These are phyloP conservation scores for Clavelina lepadiformis DNA, from an alignment of 23 tunicate species.

Conservation along the genomic window DNA sequence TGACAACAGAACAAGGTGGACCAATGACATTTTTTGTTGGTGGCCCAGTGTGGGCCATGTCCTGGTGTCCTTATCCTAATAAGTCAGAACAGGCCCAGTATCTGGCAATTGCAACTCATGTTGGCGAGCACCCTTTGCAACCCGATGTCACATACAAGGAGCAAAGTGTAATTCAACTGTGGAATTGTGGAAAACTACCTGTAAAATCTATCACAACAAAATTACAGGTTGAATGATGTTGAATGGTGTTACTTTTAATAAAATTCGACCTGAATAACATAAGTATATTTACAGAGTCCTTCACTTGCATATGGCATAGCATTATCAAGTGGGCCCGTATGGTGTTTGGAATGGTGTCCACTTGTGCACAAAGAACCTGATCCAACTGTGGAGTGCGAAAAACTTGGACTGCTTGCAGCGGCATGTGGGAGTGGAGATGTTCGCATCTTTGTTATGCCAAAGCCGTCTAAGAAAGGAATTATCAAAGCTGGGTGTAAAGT, in stretches of 20 bases:
- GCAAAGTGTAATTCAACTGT: conserved; percentile 41
- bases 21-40: conserved; percentile 41
- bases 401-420: conserved; percentile 62
- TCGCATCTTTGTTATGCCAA: conserved; percentile 34
- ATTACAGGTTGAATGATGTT: neutral
- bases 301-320: conserved; percentile 25
- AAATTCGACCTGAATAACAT: neutral
- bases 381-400: neutral
- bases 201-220: neutral
- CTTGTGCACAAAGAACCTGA: conserved; percentile 24
- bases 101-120: conserved; percentile 33
- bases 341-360: conserved; percentile 90
- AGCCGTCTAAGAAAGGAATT: conserved; percentile 2
- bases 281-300: conserved; percentile 15
- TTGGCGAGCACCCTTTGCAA: conserved; percentile 30
- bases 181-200: conserved; percentile 75
- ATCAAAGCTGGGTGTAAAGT: neutral
- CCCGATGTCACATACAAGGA: conserved; percentile 30
- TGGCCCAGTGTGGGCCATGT: conserved; percentile 71
- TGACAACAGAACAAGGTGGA: neutral
- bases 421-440: conserved; percentile 63
- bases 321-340: conserved; percentile 49
- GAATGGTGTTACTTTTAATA: neutral
- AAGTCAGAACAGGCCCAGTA: conserved; percentile 7
- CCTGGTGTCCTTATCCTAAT: conserved; percentile 65